phyloP scores from a whole-genome alignment of 2,888 invertebrate genomes.

The Troilus luridus region DNA sequence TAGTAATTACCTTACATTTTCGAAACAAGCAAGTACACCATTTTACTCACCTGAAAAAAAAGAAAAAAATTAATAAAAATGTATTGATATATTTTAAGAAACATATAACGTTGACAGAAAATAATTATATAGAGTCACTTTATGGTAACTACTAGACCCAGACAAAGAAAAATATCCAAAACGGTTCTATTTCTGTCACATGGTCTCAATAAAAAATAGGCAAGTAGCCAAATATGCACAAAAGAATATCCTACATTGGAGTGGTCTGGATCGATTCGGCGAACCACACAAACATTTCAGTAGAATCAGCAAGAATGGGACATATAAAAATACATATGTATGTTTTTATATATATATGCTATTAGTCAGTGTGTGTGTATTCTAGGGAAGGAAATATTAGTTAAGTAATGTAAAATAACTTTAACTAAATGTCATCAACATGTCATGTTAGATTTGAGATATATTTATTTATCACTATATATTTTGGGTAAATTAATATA shows the following conservation, averaged over 20 bases:
- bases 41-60: constrained; percentile 21
- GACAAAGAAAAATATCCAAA: background rate
- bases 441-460: no score
- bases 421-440: no score
- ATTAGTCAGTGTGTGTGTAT: no score
- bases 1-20: background rate
- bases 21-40: background rate
- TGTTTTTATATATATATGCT: background rate
- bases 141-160: background rate
- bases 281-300: background rate
- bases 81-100: no score
- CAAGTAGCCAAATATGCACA: background rate
- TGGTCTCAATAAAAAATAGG: background rate
- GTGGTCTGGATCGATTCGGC: background rate
- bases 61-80: background rate
- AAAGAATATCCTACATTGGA: background rate
- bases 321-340: background rate
- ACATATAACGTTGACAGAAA: no score
- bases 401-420: no score
- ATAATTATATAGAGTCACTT: background rate
- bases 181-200: background rate
- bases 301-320: no score
- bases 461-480: no score
- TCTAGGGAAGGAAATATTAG: no score
- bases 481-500: no score